A percentile compares a stretch with the other conserved stretches of the same genome.
These are phyloP conservation scores for Muntiacus muntjak DNA, from an alignment of 2,113 vertebrate species.

Conservation along the genomic window DNA sequence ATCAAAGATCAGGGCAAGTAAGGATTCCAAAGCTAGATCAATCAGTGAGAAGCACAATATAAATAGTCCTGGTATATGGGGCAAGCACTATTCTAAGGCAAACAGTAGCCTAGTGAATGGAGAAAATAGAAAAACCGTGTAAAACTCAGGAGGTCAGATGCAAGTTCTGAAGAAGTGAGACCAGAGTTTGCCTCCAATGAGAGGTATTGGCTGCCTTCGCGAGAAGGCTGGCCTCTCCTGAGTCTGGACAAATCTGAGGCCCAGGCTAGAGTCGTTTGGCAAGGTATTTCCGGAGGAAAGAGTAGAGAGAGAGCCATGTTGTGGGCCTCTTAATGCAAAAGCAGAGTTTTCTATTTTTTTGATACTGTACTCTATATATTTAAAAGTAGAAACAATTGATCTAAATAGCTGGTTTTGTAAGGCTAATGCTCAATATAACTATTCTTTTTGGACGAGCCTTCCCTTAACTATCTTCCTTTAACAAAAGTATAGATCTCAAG, in stretches of 20 bases:
- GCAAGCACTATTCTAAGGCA: slow-evolving; percentile 53
- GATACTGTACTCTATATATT: neutral
- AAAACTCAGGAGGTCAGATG: slow-evolving; percentile 37
- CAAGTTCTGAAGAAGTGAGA: neutral
- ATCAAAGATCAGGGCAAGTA: slow-evolving; percentile 34
- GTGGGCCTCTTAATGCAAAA: neutral
- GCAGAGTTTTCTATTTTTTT: neutral
- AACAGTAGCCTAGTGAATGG: slow-evolving; percentile 40
- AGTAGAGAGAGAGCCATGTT: neutral
- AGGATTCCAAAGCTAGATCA: slow-evolving; percentile 61
- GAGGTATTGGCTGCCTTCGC: neutral
- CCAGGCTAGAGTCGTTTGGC: neutral
- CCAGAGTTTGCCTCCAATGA: neutral
- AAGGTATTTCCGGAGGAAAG: neutral
- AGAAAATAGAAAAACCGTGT: slow-evolving; percentile 26
- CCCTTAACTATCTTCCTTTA: neutral
- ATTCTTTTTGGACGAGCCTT: neutral
- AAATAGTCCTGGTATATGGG: slow-evolving; percentile 62
- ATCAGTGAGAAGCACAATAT: slow-evolving; percentile 24
- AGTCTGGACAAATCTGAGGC: neutral
- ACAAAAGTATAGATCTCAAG: slow-evolving; percentile 43
- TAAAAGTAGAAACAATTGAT: neutral
- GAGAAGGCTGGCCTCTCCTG: neutral
- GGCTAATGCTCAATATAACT: neutral
- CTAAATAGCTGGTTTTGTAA: neutral